phyloP scores from a whole-genome alignment of 1,140 invertebrate species.

The Anoplolepis gracilipes region DNA sequence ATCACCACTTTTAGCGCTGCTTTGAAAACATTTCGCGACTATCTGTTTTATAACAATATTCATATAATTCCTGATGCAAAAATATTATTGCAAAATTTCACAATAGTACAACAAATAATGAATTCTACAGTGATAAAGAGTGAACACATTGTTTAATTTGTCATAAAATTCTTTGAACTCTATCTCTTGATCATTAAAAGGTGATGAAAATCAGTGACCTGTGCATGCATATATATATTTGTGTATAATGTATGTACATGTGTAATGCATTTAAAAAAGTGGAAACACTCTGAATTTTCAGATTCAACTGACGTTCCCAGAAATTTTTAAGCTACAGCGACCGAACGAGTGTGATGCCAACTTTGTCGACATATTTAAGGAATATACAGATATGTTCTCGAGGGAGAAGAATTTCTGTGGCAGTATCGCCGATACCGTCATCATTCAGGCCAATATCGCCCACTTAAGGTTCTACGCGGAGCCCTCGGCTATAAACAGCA shows the following conservation, averaged over 20 bases:
- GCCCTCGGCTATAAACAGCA: constrained; percentile 88
- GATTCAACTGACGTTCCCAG: constrained; percentile 91
- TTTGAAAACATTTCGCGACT: neutral
- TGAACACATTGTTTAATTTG: neutral
- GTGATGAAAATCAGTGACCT: neutral
- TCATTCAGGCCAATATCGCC: constrained; percentile 88
- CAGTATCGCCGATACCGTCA: constrained; percentile 91
- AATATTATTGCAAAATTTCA: too few species aligned
- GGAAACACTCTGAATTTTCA: constrained; percentile 80
- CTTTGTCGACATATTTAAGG: constrained; percentile 92
- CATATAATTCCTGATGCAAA: too few species aligned
- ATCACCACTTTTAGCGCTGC: neutral
- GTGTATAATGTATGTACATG: too few species aligned
- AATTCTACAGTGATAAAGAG: neutral
- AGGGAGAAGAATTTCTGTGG: constrained; percentile 91
- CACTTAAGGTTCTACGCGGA: constrained; percentile 91
- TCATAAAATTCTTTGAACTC: neutral
- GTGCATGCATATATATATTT: too few species aligned
- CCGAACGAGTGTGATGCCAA: constrained; percentile 95
- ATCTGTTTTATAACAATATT: neutral
- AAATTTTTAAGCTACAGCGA: constrained; percentile 88
- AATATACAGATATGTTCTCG: constrained; percentile 88
- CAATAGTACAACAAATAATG: too few species aligned
- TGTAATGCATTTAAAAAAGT: neutral
- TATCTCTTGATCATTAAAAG: neutral